Evolutionary conservation across 2,113 vertebrate species (phyloP).

Genomic region (Forbesichthys agassizii): DNA sequence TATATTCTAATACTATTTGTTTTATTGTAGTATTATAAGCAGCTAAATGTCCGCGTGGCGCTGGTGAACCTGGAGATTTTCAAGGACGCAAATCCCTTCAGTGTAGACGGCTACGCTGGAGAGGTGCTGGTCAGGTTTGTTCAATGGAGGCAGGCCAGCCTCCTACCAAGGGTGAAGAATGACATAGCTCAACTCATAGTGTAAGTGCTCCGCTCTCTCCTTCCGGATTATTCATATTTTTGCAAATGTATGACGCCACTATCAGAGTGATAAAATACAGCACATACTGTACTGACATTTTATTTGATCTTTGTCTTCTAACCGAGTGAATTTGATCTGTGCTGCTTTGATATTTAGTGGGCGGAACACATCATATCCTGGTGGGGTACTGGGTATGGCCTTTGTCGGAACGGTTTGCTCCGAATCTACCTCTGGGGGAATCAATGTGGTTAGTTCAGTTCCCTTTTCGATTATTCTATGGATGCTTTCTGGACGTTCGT

Average conservation of each 20-base stretch:
- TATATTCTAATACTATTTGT: not conserved
- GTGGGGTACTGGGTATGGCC: constrained; percentile 82
- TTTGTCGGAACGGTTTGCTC: constrained; percentile 84
- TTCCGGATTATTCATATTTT: not conserved
- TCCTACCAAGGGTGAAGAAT: constrained; percentile 64
- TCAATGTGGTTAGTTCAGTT: constrained; percentile 79
- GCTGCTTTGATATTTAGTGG: constrained; percentile 69
- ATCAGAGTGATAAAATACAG: not conserved
- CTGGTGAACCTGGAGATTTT: constrained; percentile 83
- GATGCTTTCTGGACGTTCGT: constrained; percentile 6
- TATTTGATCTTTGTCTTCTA: not conserved
- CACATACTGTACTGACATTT: not conserved
- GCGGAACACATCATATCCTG: constrained; percentile 8
- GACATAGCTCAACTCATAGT: constrained; percentile 83
- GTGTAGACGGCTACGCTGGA: constrained; percentile 67
- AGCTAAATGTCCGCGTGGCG: constrained; percentile 83
- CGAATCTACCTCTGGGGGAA: constrained; percentile 72
- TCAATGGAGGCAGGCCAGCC: constrained; percentile 71
- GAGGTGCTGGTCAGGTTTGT: constrained; percentile 78
- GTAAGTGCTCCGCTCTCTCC: constrained; percentile 56
- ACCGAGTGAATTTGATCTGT: constrained; percentile 6
- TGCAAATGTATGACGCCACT: not conserved
- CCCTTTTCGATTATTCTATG: constrained; percentile 22
- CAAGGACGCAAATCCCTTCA: constrained; percentile 74
- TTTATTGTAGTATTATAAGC: constrained; percentile 76